Evolutionary conservation across 2,888 invertebrate species (phyloP).

Genomic region (Drosophila meridionalis): DNA sequence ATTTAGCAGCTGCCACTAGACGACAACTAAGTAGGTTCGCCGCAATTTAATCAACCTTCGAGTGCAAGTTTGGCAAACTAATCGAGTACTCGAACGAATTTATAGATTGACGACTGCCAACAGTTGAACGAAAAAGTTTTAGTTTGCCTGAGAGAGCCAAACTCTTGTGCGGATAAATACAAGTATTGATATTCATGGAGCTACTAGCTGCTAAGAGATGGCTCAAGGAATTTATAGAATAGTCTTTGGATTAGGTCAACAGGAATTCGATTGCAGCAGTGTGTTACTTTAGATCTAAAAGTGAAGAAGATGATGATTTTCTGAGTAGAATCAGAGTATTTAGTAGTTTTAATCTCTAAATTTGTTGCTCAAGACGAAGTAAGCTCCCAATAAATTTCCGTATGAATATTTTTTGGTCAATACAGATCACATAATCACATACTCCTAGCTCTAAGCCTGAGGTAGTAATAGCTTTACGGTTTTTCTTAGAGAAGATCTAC

Average conservation of each 20-base stretch:
- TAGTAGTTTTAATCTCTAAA: too few species aligned
- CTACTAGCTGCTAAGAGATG: not conserved
- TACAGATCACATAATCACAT: too few species aligned
- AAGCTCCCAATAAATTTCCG: not conserved
- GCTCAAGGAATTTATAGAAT: not conserved
- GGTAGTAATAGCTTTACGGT: too few species aligned
- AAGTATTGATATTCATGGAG: not conserved
- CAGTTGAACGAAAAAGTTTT: not conserved
- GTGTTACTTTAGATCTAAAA: too few species aligned
- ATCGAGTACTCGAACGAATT: not conserved
- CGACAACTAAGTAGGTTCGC: constrained; percentile 17
- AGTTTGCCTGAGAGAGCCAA: not conserved
- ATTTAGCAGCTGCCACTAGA: constrained; percentile 12
- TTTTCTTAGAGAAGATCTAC: too few species aligned
- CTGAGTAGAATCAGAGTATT: too few species aligned
- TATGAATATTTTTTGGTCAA: not conserved
- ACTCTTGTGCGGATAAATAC: not conserved
- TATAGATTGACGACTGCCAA: not conserved
- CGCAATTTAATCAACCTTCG: constrained; percentile 3
- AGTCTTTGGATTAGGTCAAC: not conserved
- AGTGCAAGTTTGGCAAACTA: constrained; percentile 16
- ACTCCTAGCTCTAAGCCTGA: too few species aligned
- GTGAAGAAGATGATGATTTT: too few species aligned
- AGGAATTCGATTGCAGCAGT: not conserved
- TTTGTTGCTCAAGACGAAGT: not conserved